phyloP scores from a whole-genome alignment of 1,140 invertebrate genomes.

The Leptinotarsa texana region DNA sequence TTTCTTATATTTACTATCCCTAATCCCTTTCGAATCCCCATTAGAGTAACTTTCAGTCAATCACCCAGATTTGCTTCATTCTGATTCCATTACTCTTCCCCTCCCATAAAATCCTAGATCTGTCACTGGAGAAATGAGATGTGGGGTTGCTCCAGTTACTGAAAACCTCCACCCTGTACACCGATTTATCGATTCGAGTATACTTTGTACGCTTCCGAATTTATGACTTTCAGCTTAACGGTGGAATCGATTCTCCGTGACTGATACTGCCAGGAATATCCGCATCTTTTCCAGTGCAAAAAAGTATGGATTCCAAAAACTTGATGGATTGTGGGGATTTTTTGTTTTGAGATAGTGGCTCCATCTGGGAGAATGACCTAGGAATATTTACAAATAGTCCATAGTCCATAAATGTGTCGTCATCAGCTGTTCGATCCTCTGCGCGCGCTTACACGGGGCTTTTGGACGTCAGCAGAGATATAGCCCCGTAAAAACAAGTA shows the following conservation, averaged over 20 bases:
- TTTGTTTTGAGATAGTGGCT: constrained; percentile 27
- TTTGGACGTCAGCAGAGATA: constrained; percentile 20
- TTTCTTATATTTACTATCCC: too few relatives aligned
- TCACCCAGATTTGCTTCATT: too few relatives aligned
- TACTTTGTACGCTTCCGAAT: neutral
- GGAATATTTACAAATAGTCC: constrained; percentile 39
- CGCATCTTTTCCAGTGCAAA: too few relatives aligned
- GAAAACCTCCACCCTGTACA: neutral
- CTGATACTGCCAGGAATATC: neutral
- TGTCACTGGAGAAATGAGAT: constrained; percentile 1
- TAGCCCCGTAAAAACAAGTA: constrained; percentile 7
- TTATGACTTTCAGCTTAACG: neutral
- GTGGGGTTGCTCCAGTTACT: neutral
- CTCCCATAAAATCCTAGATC: neutral
- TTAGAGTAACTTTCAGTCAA: too few relatives aligned
- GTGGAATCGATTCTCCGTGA: neutral
- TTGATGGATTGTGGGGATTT: neutral
- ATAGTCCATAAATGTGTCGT: constrained; percentile 41
- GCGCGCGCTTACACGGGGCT: constrained; percentile 37
- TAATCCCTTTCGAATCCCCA: too few relatives aligned
- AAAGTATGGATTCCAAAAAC: neutral
- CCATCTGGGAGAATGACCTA: constrained; percentile 31
- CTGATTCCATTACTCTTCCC: too few relatives aligned
- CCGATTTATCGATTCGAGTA: neutral
- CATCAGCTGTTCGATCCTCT: constrained; percentile 50